phyloP scores from a whole-genome alignment of 2,888 invertebrate genomes.

The Sinopyrophorus schimmeli region DNA sequence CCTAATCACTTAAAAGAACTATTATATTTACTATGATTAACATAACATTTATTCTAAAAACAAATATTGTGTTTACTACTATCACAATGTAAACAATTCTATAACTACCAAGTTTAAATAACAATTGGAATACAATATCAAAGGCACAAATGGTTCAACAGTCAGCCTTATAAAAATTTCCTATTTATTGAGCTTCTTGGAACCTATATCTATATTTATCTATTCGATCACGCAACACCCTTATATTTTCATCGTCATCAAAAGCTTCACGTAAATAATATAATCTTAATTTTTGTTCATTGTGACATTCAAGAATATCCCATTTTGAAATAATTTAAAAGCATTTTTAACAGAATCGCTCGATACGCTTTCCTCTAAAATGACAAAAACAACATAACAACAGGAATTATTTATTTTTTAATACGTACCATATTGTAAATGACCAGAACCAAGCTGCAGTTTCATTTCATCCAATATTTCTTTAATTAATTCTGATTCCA shows the following conservation, averaged over 20 bases:
- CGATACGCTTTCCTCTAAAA: slow-evolving; percentile 83
- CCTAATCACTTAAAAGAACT: no score
- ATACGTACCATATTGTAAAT: slow-evolving; percentile 65
- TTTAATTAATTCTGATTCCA: slow-evolving; percentile 70
- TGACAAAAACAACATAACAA: slow-evolving; percentile 18
- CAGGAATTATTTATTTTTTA: not conserved
- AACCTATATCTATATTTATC: slow-evolving; percentile 44
- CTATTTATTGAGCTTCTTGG: not conserved
- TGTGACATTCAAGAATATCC: slow-evolving; percentile 69
- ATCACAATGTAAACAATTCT: no score
- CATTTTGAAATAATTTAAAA: slow-evolving; percentile 77
- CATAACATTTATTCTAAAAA: no score
- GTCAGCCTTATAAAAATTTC: slow-evolving; percentile 11
- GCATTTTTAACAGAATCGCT: slow-evolving; percentile 86
- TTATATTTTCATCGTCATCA: slow-evolving; percentile 47
- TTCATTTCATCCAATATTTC: slow-evolving; percentile 69
- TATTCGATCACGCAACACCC: slow-evolving; percentile 45
- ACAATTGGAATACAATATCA: slow-evolving; percentile 3
- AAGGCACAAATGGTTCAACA: slow-evolving; percentile 16
- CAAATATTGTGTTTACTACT: no score
- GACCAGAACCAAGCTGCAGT: slow-evolving; percentile 62
- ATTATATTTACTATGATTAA: no score
- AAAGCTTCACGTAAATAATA: slow-evolving; percentile 50
- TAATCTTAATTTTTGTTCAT: slow-evolving; percentile 50
- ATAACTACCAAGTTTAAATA: no score